Evolutionary conservation across 2,888 invertebrate species (phyloP).

Genomic region (Volucella zonaria): DNA sequence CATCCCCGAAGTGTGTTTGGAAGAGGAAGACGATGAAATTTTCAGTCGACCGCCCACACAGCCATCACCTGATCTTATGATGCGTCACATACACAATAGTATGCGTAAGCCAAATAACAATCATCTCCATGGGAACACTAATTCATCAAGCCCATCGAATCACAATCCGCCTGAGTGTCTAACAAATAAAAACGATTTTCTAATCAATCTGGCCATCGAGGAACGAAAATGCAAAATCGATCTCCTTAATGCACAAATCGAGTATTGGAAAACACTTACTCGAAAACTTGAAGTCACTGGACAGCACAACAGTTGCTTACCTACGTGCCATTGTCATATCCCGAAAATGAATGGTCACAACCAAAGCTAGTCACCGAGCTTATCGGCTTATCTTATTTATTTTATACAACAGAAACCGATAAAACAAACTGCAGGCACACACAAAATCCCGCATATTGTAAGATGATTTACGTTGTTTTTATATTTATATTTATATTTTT

Average conservation of each 20-base stretch:
- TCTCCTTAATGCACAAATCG: constrained; percentile 81
- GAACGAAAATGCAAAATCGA: constrained; percentile 81
- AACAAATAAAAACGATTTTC: constrained; percentile 78
- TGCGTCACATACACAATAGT: constrained; percentile 39
- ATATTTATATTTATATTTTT: constrained; percentile 43
- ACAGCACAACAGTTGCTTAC: constrained; percentile 78
- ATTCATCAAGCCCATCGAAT: constrained; percentile 75
- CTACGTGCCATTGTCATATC: constrained; percentile 79
- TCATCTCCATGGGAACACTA: constrained; percentile 75
- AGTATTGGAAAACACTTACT: constrained; percentile 82
- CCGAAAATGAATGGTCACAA: constrained; percentile 78
- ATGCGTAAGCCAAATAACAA: constrained; percentile 66
- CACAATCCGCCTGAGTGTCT: constrained; percentile 57
- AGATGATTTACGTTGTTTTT: constrained; percentile 60
- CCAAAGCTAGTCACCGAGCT: constrained; percentile 75
- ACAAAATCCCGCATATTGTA: constrained; percentile 49
- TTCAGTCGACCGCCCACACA: constrained; percentile 78
- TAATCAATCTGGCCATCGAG: constrained; percentile 80
- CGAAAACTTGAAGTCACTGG: constrained; percentile 78
- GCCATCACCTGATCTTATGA: constrained; percentile 48
- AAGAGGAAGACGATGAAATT: constrained; percentile 80
- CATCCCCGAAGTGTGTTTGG: constrained; percentile 81
- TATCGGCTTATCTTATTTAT: constrained; percentile 45
- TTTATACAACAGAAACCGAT: constrained; percentile 44
- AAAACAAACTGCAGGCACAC: constrained; percentile 26